A percentile compares a stretch with the other conserved stretches of the same genome.
phyloP scores from a whole-genome alignment of 2,888 invertebrate genomes.

The Didymodactylos carnosus region DNA sequence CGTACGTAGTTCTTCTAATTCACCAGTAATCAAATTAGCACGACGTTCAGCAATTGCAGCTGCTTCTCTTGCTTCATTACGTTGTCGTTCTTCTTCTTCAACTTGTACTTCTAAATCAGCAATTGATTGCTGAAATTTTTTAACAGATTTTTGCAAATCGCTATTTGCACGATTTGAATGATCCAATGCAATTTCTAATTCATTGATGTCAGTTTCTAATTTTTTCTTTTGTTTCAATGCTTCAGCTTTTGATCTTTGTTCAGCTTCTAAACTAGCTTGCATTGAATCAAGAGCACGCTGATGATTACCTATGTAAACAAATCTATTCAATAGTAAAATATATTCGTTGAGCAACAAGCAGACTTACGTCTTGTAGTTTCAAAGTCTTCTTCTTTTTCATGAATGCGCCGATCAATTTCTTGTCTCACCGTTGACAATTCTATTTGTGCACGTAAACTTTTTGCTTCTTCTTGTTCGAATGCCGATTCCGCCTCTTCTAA shows the following conservation, averaged over 20 bases:
- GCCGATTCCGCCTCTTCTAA: slow-evolving; percentile 97
- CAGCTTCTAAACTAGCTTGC: slow-evolving; percentile 97
- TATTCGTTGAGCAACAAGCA: no score
- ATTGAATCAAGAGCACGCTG: slow-evolving; percentile 97
- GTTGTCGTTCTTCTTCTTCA: slow-evolving; percentile 90
- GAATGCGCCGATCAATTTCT: slow-evolving; percentile 92
- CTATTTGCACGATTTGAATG: slow-evolving; percentile 96
- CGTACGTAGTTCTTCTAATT: slow-evolving; percentile 89
- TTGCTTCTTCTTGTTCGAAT: slow-evolving; percentile 98
- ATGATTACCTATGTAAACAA: slow-evolving; percentile 98
- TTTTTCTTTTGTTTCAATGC: slow-evolving; percentile 99
- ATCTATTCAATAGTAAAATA: no score
- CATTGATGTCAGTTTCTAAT: slow-evolving; percentile 97
- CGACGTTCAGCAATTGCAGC: slow-evolving; percentile 89
- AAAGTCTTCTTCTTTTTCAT: slow-evolving; percentile 99
- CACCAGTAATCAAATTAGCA: slow-evolving; percentile 86
- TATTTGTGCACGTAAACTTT: slow-evolving; percentile 66
- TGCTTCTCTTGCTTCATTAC: slow-evolving; percentile 91
- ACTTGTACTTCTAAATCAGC: slow-evolving; percentile 81
- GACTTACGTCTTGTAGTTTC: slow-evolving; percentile 99
- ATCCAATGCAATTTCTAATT: slow-evolving; percentile 92
- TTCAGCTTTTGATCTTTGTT: slow-evolving; percentile 98
- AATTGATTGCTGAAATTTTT: slow-evolving; percentile 91
- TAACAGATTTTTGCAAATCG: slow-evolving; percentile 96
- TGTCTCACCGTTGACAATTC: slow-evolving; percentile 94